Base-by-base conservation (phyloP, 2,888 invertebrate species). In the Patella caerulea region DNA sequence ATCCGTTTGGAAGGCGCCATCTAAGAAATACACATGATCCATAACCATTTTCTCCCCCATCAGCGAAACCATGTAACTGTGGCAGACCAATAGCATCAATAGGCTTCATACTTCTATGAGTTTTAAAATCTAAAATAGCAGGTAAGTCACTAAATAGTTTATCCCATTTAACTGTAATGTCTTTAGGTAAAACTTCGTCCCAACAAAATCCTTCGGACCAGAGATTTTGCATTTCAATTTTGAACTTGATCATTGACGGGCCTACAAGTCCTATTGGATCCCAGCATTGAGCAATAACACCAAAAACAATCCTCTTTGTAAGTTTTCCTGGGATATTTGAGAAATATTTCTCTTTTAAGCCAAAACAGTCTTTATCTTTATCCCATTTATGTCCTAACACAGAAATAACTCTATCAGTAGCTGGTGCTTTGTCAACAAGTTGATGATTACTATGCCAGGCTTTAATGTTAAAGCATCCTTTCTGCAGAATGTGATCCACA, bases 101-200 rank as follows among this genome's bases (percentile, higher is more conserved):
- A 56, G 56, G 56, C n/a, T 56, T 56, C n/a, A 56, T 56, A 56
- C 56, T 56, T 56, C 56, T 56, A 56, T 56, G 56, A 15, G 56
- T 56, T 15, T 15, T 4, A 56, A 56, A 56, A 56, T 56, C 56
- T 17, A 5, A 17, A 56, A 56, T 56, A n/a, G 56, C 56, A 56
- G 56, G 56, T n/a, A 56, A 56, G 17, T 15, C n/a, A n/a, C 2
- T n/a, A 56, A 56, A 56, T 5, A 56, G 7, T 17, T 15, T 56
- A n/a, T 56, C n/a, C 56, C 56, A 56, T n/a, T 56, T 56, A 17
- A n/a, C 15, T 15, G 56, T n/a, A 15, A 56, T 56, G n/a, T 56
- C 56, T 15, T 3, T 56, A 15, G 65, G 17, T 19, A 65, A 19
- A 17, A 65, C 65, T 15, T 65, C 17, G 19, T 65, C 65, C 65